A percentile compares a stretch with the other conserved stretches of the same genome.
Evolutionary conservation across 2,888 invertebrate genomes (phyloP).

Genomic region (Ceramica pisi): DNA sequence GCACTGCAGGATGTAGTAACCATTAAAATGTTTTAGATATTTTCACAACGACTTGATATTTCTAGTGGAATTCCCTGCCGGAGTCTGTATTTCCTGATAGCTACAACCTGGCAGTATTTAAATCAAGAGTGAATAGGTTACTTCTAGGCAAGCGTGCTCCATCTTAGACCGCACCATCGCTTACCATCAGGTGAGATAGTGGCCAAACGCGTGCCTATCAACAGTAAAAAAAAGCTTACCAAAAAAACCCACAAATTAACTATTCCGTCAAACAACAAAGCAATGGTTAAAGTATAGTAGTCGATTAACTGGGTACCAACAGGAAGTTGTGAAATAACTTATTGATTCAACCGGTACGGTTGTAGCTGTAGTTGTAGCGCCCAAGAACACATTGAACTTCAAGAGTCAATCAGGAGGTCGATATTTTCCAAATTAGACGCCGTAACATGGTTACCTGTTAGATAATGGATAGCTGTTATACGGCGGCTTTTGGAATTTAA

Average conservation of each 20-base stretch:
- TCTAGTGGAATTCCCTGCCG: too few relatives aligned
- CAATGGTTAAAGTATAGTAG: background rate
- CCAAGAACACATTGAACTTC: constrained; percentile 43
- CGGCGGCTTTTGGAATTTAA: background rate
- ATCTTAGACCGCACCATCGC: too few relatives aligned
- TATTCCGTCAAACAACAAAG: background rate
- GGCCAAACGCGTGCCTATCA: too few relatives aligned
- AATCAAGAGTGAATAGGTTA: too few relatives aligned
- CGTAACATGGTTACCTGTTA: constrained; percentile 11
- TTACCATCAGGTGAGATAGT: too few relatives aligned
- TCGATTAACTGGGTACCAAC: background rate
- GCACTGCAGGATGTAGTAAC: too few relatives aligned
- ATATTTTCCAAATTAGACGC: constrained; percentile 19
- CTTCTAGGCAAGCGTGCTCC: too few relatives aligned
- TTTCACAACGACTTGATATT: background rate
- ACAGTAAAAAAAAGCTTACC: background rate
- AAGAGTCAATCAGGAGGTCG: constrained; percentile 19
- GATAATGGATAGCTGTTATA: background rate
- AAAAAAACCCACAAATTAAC: background rate
- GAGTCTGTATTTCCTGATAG: too few relatives aligned
- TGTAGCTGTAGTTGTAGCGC: too few relatives aligned
- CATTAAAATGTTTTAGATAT: too few relatives aligned
- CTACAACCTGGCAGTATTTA: too few relatives aligned
- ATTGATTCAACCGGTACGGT: constrained; percentile 28
- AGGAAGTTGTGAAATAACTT: constrained; percentile 19